Conservation (phyloP, 2,113 vertebrate genomes). For the Beaufortia kweichowensis region DNA sequence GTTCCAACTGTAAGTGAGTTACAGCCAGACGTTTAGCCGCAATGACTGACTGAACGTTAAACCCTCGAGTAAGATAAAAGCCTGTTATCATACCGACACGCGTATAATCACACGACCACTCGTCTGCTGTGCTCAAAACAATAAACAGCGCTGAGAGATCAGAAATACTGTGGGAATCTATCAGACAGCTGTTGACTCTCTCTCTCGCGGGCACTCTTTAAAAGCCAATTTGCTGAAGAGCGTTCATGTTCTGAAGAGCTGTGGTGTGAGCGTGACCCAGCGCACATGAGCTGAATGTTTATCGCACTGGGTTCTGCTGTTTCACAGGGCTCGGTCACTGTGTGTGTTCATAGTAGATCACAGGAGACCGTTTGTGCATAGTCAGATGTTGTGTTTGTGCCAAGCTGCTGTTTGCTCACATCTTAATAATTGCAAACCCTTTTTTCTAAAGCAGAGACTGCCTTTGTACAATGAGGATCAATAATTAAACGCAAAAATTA, state of each 20-base stretch:
- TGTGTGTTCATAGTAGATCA: too few species aligned
- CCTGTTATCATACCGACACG: constrained; percentile 8
- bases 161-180: background rate
- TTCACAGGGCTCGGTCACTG: background rate
- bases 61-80: constrained; percentile 3
- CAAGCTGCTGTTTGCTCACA: too few species aligned
- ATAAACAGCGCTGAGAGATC: constrained; percentile 3
- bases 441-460: too few species aligned
- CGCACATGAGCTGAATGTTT: background rate
- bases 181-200: constrained; percentile 12
- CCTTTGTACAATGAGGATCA: too few species aligned
- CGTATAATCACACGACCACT: background rate
- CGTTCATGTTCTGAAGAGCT: background rate
- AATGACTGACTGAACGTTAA: background rate
- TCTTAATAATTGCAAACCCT: too few species aligned
- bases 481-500: too few species aligned
- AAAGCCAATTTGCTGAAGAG: constrained; percentile 16
- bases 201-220: constrained; percentile 7
- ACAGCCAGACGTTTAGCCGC: background rate
- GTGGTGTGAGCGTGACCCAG: background rate
- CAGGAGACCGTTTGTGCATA: too few species aligned
- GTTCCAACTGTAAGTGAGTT: too few species aligned
- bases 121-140: constrained; percentile 3
- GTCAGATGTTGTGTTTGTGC: too few species aligned
- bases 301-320: background rate